Evolutionary conservation across 2,888 invertebrate genomes (phyloP), one percentile per base, ranked within the genome.

Genomic region (Eudemis profundana): DNA sequence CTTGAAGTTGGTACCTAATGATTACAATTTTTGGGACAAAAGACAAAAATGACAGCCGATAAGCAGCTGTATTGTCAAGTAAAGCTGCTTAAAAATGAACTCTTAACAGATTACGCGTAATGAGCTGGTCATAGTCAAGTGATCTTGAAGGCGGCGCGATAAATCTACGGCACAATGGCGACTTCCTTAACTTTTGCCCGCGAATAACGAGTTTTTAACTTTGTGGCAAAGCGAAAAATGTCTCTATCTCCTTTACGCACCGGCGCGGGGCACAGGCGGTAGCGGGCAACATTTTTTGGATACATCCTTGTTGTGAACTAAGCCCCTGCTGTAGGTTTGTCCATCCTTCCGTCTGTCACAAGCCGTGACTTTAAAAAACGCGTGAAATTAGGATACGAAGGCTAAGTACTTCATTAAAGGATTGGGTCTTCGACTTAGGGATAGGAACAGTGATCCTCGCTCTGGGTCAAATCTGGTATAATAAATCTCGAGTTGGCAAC

Each of bases 171-270:
- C 85, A 90, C 89, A 90, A 89, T 87, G 86, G 85, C 76, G 77
- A 78, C 82, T 83, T 83, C 82, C 82, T 81, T 85, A 86, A 91
- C 89, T 87, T 87, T 56, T 85, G 82, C 83, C 86, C 84, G 82
- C 86, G 85, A 87, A 85, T 90, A 91, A 91, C 90, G 90, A 91
- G 90, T 91, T 91, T 91, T 91, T 91, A 91, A 91, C 90, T 91
- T 91, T 91, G 90, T 89, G 90, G 89, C 87, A 87, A 87, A 88
- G 86, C 89, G 89, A 89, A 88, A 90, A 90, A 90, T 89, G 87
- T 90, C 87, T 89, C 87, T 85, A 88, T 89, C 87, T 87, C 76
- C 76, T 82, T 78, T 82, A 67, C 74, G 70, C 40, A 50, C 61
- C 66, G 73, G 82, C 47, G n/a, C 15, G 74, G 75, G 67, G 0